Evolutionary conservation across 2,888 invertebrate species (phyloP), one percentile per base, ranked within the genome.

Genomic region (Listrodromus nycthemerus): DNA sequence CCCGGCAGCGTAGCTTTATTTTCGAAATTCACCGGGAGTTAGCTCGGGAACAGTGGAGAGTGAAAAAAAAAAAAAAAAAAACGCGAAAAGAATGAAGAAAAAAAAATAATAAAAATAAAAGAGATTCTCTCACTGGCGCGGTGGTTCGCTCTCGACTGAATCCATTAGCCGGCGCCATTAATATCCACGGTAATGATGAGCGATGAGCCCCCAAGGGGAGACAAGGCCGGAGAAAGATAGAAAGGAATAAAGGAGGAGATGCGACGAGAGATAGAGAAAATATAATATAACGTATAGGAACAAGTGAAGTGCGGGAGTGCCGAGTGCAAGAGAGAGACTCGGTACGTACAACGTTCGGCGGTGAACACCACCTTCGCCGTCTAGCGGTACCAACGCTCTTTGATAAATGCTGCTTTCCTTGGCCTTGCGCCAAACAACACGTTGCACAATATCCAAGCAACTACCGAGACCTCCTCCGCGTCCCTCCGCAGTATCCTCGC

Each of bases 151-250:
- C 89, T 89, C 89, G 87, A 88, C 87, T 89, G 91, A 91, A 91
- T 91, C 91, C 91, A 91, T 91, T 91, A 91, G 91, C 90, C 85
- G 87, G 86, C 89, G 91, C 91, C 91, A 91, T 91, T 91, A 91
- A 91, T 91, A 91, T 91, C 90, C 86, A 80, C 85, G 73, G 90
- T 91, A 91, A 91, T 91, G 91, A 91, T 91, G 91, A 91, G 89
- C 90, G 91, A 91, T 90, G 91, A 91, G 91, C 86, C 88, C 80
- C 80, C 85, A 82, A 84, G 87, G 86, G 80, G 85, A 84, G 87
- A 80, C 78, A 77, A 79, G 81, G 37, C 65, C 24, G 45, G 77
- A 81, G 77, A 83, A 61, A 41, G 30, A 65, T 69, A 84, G 30
- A 61, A 66, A 50, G 52, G 19, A 21, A 81, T 61, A 70, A 61